Evolutionary conservation across 2,797 vertebrate species (phyloP).

Genomic region (Danio jaintianensis): DNA sequence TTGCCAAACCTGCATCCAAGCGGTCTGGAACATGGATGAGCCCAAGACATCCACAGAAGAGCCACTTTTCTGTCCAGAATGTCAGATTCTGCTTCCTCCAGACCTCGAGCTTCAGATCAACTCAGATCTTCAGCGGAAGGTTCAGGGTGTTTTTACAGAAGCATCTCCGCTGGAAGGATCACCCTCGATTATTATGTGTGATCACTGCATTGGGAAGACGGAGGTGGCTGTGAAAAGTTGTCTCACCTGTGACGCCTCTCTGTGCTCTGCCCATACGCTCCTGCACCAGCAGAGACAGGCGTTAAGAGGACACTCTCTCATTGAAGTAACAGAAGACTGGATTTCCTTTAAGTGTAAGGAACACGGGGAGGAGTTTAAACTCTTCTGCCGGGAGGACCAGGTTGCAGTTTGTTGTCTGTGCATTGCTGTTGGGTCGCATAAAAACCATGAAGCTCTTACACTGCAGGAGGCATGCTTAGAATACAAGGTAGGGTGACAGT

Average conservation of each 20-base stretch:
- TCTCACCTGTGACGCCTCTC: slow-evolving; percentile 79
- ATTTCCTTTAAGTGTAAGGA: slow-evolving; percentile 78
- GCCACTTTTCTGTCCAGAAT: slow-evolving; percentile 80
- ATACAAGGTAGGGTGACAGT: slow-evolving; percentile 69
- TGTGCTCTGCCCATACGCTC: slow-evolving; percentile 76
- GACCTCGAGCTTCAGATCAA: slow-evolving; percentile 72
- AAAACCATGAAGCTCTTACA: slow-evolving; percentile 72
- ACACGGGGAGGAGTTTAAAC: slow-evolving; percentile 78
- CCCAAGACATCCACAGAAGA: slow-evolving; percentile 57
- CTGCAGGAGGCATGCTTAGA: slow-evolving; percentile 73
- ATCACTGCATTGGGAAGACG: slow-evolving; percentile 77
- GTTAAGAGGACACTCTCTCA: slow-evolving; percentile 75
- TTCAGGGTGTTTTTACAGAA: slow-evolving; percentile 60
- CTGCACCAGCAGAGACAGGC: slow-evolving; percentile 76
- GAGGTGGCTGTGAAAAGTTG: slow-evolving; percentile 76
- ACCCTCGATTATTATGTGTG: slow-evolving; percentile 67
- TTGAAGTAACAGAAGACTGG: slow-evolving; percentile 73
- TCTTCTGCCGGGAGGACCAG: slow-evolving; percentile 77
- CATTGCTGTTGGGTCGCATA: slow-evolving; percentile 74
- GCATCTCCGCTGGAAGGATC: slow-evolving; percentile 28
- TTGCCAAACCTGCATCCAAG: slow-evolving; percentile 76
- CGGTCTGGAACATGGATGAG: slow-evolving; percentile 75
- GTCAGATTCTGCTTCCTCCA: slow-evolving; percentile 76
- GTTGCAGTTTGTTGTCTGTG: slow-evolving; percentile 78
- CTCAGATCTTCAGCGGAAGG: slow-evolving; percentile 67